These are phyloP conservation scores for Drosophila mercatorum DNA, from an alignment of 2,888 invertebrate genomes.

Conservation along the genomic window DNA sequence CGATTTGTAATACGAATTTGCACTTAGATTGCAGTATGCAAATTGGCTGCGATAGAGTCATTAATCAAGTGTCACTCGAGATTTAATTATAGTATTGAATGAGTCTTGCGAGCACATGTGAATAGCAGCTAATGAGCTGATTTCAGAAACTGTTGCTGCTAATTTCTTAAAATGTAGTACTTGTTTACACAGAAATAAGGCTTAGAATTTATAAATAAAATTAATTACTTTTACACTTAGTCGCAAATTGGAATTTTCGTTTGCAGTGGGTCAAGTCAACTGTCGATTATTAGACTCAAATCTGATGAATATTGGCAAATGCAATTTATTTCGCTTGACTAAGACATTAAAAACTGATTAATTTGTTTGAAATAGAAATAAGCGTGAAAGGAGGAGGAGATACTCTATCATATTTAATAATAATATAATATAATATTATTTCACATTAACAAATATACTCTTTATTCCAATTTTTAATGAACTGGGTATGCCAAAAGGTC, in stretches of 20 bases:
- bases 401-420: too few relatives aligned
- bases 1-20: conserved; percentile 36
- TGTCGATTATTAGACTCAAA: neutral
- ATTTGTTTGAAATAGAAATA: neutral
- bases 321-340: neutral
- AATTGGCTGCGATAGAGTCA: conserved; percentile 41
- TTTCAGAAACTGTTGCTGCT: conserved; percentile 9
- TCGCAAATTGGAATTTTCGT: neutral
- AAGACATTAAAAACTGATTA: neutral
- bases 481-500: neutral
- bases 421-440: too few relatives aligned
- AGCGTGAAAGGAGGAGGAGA: neutral
- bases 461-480: neutral
- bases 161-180: neutral
- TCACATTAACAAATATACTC: neutral
- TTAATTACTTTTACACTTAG: conserved; percentile 11
- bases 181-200: neutral
- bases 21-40: conserved; percentile 47
- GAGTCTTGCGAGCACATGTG: conserved; percentile 12
- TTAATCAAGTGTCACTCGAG: conserved; percentile 51
- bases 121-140: conserved; percentile 34
- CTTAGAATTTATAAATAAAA: neutral
- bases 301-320: conserved; percentile 1
- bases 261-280: conserved; percentile 8
- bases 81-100: conserved; percentile 43